Conservation (phyloP, 2,888 invertebrate genomes). For the Synergus umbraculus region DNA sequence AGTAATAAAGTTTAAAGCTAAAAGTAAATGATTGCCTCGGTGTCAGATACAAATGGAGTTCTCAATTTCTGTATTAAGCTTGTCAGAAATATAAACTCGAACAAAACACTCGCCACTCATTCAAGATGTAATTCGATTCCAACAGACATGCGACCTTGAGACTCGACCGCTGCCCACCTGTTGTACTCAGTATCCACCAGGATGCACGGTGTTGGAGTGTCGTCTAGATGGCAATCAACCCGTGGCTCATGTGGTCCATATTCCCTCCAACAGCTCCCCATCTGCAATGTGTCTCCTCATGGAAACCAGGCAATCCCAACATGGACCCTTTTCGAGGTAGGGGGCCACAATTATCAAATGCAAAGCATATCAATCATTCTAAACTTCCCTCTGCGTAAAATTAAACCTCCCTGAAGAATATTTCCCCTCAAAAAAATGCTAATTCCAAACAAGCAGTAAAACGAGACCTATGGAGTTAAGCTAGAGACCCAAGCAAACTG, state of each 20-base stretch:
- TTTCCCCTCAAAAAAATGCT: neutral
- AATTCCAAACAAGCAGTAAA: neutral
- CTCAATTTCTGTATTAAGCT: neutral
- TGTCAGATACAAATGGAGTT: neutral
- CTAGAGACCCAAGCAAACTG: neutral
- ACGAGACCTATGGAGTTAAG: neutral
- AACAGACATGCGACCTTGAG: constrained; percentile 53
- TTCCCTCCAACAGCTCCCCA: constrained; percentile 51
- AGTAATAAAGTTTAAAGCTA: neutral
- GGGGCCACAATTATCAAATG: neutral
- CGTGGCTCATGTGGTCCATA: constrained; percentile 62
- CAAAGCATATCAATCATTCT: neutral
- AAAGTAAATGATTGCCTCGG: neutral
- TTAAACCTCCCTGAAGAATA: neutral
- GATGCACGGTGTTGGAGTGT: constrained; percentile 63
- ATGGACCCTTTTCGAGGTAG: constrained; percentile 60
- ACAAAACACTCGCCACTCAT: neutral
- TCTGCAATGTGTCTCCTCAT: constrained; percentile 52
- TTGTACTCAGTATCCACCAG: constrained; percentile 58
- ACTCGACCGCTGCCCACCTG: constrained; percentile 55
- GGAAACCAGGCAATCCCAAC: constrained; percentile 54
- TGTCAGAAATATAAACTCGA: neutral
- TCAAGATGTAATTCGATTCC: constrained; percentile 60
- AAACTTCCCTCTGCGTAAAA: neutral
- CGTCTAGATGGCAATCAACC: constrained; percentile 62